Conservation (phyloP, 2,113 vertebrate species). For the Hippolais icterina region DNA sequence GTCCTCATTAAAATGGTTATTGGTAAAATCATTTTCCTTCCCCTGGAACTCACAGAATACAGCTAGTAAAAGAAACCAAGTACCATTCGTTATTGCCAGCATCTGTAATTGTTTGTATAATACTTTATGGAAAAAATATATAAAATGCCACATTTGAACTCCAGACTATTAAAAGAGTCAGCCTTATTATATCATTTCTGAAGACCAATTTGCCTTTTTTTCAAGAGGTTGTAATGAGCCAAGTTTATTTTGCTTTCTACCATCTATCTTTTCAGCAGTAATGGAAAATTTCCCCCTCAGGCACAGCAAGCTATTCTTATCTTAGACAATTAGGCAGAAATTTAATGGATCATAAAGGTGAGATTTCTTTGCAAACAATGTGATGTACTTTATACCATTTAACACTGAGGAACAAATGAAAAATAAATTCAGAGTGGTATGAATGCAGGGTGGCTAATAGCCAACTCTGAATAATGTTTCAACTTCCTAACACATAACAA, state of each 20-base stretch:
- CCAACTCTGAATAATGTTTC: not conserved
- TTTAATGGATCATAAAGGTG: slow-evolving; percentile 72
- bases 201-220: slow-evolving; percentile 77
- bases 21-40: slow-evolving; percentile 32
- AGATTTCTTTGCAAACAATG: slow-evolving; percentile 64
- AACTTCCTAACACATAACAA: not conserved
- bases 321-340: slow-evolving; percentile 73
- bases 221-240: slow-evolving; percentile 72
- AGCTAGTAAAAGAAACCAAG: slow-evolving; percentile 54
- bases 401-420: slow-evolving; percentile 18
- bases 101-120: slow-evolving; percentile 65
- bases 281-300: slow-evolving; percentile 77
- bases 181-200: slow-evolving; percentile 73
- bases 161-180: slow-evolving; percentile 71
- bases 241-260: slow-evolving; percentile 76
- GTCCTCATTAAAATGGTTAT: slow-evolving; percentile 27
- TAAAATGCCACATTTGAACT: slow-evolving; percentile 61
- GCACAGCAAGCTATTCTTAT: slow-evolving; percentile 73
- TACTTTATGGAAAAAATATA: slow-evolving; percentile 53
- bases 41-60: slow-evolving; percentile 7
- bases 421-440: slow-evolving; percentile 12
- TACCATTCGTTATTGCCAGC: slow-evolving; percentile 52
- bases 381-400: slow-evolving; percentile 16
- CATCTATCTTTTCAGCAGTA: slow-evolving; percentile 76
- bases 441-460: not conserved